These are phyloP conservation scores for Homarus gammarus DNA, from an alignment of 2,888 invertebrate species.

Conservation along the genomic window DNA sequence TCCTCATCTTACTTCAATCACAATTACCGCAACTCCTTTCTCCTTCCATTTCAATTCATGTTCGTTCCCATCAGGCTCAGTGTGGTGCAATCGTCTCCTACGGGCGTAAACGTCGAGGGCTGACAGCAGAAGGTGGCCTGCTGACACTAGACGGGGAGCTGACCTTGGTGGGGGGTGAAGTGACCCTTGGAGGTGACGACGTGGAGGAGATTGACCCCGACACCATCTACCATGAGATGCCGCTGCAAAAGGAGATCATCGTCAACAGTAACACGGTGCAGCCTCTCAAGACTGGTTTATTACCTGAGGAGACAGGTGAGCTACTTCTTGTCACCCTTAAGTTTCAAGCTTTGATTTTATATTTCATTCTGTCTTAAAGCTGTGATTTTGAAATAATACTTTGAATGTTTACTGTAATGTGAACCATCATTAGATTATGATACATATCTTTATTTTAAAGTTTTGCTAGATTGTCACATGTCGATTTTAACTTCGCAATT, in stretches of 20 bases:
- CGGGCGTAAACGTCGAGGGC: conserved; percentile 50
- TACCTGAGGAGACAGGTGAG: conserved; percentile 68
- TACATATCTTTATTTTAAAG: too few relatives aligned
- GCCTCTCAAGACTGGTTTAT: conserved; percentile 55
- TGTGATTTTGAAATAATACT: too few relatives aligned
- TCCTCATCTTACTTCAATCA: too few relatives aligned
- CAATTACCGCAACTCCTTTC: too few relatives aligned
- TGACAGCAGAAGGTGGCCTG: conserved; percentile 31
- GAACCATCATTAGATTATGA: too few relatives aligned
- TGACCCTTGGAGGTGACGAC: conserved; percentile 29
- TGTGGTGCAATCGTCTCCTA: conserved; percentile 66
- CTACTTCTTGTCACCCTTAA: too few relatives aligned
- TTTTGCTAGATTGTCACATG: too few relatives aligned
- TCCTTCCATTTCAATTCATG: too few relatives aligned
- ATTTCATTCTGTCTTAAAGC: too few relatives aligned
- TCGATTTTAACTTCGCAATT: too few relatives aligned
- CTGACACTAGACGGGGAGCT: conserved; percentile 39
- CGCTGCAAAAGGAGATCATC: conserved; percentile 73
- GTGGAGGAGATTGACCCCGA: conserved; percentile 46
- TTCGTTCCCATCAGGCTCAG: conserved; percentile 70
- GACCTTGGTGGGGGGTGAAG: conserved; percentile 26
- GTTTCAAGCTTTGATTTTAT: too few relatives aligned
- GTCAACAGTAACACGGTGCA: conserved; percentile 66
- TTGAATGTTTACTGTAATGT: too few relatives aligned
- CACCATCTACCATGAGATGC: conserved; percentile 73